Evolutionary conservation across 2,888 invertebrate species (phyloP), one percentile per base, ranked within the genome.

Genomic region (Rhagonycha fulva): DNA sequence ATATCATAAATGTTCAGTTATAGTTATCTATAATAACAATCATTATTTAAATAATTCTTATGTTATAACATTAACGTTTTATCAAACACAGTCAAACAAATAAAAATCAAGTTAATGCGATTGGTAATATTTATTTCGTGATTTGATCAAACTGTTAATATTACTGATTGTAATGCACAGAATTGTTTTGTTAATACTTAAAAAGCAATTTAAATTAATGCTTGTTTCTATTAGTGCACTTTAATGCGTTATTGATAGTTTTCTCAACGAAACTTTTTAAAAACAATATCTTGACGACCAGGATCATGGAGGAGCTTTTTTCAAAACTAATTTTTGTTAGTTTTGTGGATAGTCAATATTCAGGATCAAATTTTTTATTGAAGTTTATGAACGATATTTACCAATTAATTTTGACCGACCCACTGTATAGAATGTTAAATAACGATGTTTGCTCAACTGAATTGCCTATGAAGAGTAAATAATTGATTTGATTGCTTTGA

Each of bases 201-300:
- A 66, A 66, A 66, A 66, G 63, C 26, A 66, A 66, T 66, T 66
- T 66, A 66, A 26, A 66, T 66, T 66, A 66, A 66, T 66, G 63
- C 14, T 7, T 9, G 4, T 66, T n/a, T 24, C 63, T 66, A 47
- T n/a, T 47, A 47, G n/a, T 32, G n/a, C 32, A 32, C 12, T n/a
- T 32, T 32, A 32, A 32, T 32, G 32, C 12, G 2, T 0, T 26
- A 26, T 4, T 26, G 7, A 26, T 26, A 26, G 4, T 26, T 7
- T 7, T 26, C 7, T 0, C 26, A 26, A 26, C 7, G 4, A 24
- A 24, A 24, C n/a, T n/a, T n/a, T n/a, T n/a, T n/a, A n/a, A 19
- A 19, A 19, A 2, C 19, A 19, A 19, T 19, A 19, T 19, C 19
- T 19, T 19, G 1, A 47, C 5, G n/a, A 4, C 12, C 12, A 5